Conservation (phyloP, 2,113 vertebrate species). For the Peromyscus maniculatus region DNA sequence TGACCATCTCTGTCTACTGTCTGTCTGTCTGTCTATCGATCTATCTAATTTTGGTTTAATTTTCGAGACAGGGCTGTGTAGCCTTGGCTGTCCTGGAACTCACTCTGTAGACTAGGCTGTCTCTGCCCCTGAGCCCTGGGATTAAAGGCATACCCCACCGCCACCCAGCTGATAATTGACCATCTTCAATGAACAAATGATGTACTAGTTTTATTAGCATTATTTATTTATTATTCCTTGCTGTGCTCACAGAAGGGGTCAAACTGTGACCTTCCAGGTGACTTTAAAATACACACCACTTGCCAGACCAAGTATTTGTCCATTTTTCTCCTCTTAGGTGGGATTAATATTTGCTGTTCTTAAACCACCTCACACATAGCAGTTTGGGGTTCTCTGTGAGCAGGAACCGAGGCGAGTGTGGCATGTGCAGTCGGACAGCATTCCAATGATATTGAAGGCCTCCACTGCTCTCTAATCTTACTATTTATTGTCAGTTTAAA, state of each 20-base stretch:
- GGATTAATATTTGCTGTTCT: neutral
- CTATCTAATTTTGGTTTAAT: neutral
- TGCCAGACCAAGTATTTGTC: constrained; percentile 6
- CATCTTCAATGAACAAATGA: neutral
- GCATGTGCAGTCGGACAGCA: too few species aligned
- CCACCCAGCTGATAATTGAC: neutral
- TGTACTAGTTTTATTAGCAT: neutral
- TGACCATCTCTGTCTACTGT: neutral
- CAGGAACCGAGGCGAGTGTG: neutral
- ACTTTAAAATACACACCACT: neutral
- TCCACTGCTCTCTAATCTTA: neutral
- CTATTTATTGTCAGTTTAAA: neutral
- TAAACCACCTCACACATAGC: neutral
- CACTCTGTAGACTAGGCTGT: neutral
- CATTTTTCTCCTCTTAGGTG: neutral
- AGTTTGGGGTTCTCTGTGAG: neutral
- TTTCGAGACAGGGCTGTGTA: neutral
- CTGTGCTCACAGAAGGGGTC: neutral
- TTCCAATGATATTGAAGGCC: neutral
- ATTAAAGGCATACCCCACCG: neutral
- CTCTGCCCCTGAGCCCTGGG: neutral
- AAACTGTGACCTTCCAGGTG: neutral
- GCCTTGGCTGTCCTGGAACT: neutral
- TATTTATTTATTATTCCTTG: neutral
- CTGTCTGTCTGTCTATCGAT: too few species aligned